phyloP scores from a whole-genome alignment of 1,140 invertebrate genomes.

The Philopotamus ludificatus region DNA sequence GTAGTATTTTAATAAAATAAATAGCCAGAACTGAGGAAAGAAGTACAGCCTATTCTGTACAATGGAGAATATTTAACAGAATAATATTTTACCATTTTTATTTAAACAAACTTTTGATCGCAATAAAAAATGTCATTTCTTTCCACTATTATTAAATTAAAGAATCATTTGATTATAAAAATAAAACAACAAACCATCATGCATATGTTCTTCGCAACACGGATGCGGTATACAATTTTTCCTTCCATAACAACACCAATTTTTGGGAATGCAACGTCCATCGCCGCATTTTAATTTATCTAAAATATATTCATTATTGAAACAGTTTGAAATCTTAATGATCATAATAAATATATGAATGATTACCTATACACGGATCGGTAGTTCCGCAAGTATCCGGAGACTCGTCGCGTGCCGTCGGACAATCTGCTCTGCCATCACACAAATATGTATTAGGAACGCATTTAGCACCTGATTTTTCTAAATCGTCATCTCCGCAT shows the following conservation, averaged over 20 bases:
- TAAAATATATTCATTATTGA: background rate
- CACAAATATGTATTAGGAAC: slow-evolving; percentile 26
- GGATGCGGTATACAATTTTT: slow-evolving; percentile 24
- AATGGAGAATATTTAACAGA: no score
- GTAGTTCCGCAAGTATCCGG: slow-evolving; percentile 25
- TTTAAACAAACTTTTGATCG: no score
- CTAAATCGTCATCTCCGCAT: slow-evolving; percentile 6
- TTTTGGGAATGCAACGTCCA: slow-evolving; percentile 32
- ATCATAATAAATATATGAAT: background rate
- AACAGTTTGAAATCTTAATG: background rate
- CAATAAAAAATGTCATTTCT: no score
- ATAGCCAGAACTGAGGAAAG: no score
- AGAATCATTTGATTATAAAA: background rate
- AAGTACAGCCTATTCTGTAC: no score
- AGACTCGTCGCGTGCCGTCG: slow-evolving; percentile 24
- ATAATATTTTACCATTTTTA: no score
- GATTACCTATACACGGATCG: slow-evolving; percentile 31
- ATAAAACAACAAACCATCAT: slow-evolving; percentile 16
- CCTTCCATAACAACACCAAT: slow-evolving; percentile 31
- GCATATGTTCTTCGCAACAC: slow-evolving; percentile 27
- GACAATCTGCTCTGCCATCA: slow-evolving; percentile 34
- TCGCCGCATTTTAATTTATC: slow-evolving; percentile 29
- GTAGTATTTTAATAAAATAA: no score
- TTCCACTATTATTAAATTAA: no score
- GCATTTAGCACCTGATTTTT: slow-evolving; percentile 11